Conservation (phyloP, 92 coral and sea anemone species). For the Heliopora coerulea region DNA sequence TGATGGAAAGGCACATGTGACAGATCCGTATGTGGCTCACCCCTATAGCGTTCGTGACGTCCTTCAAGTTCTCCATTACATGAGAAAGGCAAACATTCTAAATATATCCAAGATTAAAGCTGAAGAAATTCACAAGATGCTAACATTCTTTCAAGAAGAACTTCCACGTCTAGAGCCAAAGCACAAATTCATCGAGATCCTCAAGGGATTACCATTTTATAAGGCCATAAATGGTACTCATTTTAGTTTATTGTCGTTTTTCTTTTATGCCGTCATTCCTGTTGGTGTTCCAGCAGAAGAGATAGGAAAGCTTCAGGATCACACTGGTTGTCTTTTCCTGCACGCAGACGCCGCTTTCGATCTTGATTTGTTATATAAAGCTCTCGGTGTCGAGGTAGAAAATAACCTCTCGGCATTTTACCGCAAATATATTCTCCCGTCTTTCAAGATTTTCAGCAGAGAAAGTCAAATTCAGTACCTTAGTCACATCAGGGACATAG, state of each 20-base stretch:
- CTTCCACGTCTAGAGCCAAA: slow-evolving; percentile 62
- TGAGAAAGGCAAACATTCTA: slow-evolving; percentile 17
- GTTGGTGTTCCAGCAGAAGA: slow-evolving; percentile 61
- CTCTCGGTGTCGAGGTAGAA: slow-evolving; percentile 55
- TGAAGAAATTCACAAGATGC: slow-evolving; percentile 58
- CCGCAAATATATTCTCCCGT: slow-evolving; percentile 77
- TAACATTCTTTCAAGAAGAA: slow-evolving; percentile 78
- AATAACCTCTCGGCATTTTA: slow-evolving; percentile 74
- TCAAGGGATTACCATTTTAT: slow-evolving; percentile 72
- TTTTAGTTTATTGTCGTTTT: slow-evolving; percentile 62
- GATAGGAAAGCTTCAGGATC: slow-evolving; percentile 64
- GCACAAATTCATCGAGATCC: slow-evolving; percentile 48
- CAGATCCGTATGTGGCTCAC: slow-evolving; percentile 45
- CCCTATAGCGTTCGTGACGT: slow-evolving; percentile 48
- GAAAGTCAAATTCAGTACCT: slow-evolving; percentile 65
- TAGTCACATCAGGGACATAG: slow-evolving; percentile 67
- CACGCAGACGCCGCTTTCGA: slow-evolving; percentile 56
- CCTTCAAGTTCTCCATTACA: slow-evolving; percentile 39
- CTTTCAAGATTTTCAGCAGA: slow-evolving; percentile 64
- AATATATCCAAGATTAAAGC: slow-evolving; percentile 50
- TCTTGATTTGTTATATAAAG: slow-evolving; percentile 74
- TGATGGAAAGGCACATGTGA: slow-evolving; percentile 14
- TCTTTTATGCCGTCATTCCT: slow-evolving; percentile 66
- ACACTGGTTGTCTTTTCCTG: slow-evolving; percentile 76
- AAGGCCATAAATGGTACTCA: slow-evolving; percentile 69